phyloP scores from a whole-genome alignment of 2,113 vertebrate species.

The Cephalophus harveyi region DNA sequence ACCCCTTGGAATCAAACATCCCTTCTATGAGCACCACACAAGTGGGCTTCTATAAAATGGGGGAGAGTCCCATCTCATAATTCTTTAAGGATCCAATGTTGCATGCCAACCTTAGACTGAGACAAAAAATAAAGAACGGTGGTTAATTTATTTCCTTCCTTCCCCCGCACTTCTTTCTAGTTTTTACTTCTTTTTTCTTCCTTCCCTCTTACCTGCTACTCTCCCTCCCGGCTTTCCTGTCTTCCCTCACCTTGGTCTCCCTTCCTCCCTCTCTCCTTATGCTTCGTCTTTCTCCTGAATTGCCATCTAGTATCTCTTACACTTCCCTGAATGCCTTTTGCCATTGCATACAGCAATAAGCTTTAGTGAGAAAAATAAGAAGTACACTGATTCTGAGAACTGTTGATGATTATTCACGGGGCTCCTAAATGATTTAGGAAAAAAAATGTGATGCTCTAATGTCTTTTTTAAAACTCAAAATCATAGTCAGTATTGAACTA shows the following conservation, averaged over 20 bases:
- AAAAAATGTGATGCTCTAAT: neutral
- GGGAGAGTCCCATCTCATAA: neutral
- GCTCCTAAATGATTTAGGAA: neutral
- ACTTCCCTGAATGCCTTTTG: neutral
- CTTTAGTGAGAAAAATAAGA: neutral
- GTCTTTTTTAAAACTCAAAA: neutral
- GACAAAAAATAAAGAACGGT: neutral
- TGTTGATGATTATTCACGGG: neutral
- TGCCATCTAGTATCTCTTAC: neutral
- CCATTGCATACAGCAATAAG: neutral
- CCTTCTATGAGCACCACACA: neutral
- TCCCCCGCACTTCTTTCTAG: too few species aligned
- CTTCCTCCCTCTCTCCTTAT: neutral
- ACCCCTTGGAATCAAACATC: neutral
- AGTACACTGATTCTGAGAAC: neutral
- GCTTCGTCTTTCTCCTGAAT: neutral
- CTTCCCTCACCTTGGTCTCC: neutral
- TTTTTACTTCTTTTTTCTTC: neutral
- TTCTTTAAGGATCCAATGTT: neutral
- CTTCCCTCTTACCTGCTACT: too few species aligned
- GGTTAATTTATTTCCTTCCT: neutral
- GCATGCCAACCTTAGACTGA: neutral
- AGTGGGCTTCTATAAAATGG: neutral
- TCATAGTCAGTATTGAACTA: neutral
- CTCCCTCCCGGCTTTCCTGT: too few species aligned